Evolutionary conservation across 2,888 invertebrate species (phyloP), one percentile per base, ranked within the genome.

Genomic region (Polymixis lichenea): DNA sequence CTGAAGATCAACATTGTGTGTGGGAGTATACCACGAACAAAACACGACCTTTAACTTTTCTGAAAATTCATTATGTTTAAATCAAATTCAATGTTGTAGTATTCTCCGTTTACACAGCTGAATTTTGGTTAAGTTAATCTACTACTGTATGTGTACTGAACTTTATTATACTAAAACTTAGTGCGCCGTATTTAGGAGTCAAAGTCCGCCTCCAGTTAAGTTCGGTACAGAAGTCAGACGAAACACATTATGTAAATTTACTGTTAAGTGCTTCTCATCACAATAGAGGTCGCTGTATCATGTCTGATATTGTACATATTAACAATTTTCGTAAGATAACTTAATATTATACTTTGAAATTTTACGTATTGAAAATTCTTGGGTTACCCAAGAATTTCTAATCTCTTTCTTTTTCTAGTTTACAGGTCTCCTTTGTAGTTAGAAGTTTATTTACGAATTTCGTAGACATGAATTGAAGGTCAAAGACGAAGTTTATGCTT

Each of bases 221-320:
- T 72, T 68, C 56, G 38, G 61, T 62, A 70, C 72, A 53, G 46
- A 72, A 83, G 82, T 82, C 78, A 74, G 69, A 85, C 67, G 62
- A 82, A 84, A 85, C 72, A 72, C 74, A 78, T 84, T 78, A 82
- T 68, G 70, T 62, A 72, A 82, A 84, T 74, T 84, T 70, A 67
- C 64, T 78, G 58, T 74, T 66, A 74, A 84, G 75, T 72, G 61
- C 67, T 67, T 58, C 56, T 60, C 68, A 70, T 82, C 65, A 78
- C 56, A 64, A 77, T 61, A n/a, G 53, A 51, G 56, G 46, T 72
- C 62, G 28, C 51, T 51, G 60, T 72, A 75, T 76, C 72, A 81
- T 72, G 61, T 56, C 66, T 67, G 55, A 43, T 15, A 61, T 78
- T 75, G 4, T n/a, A 46, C 46, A 65, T 65, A n/a, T 58, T 32